Evolutionary conservation across 2,797 vertebrate genomes (phyloP).

Genomic region (Sebastolobus alascanus): DNA sequence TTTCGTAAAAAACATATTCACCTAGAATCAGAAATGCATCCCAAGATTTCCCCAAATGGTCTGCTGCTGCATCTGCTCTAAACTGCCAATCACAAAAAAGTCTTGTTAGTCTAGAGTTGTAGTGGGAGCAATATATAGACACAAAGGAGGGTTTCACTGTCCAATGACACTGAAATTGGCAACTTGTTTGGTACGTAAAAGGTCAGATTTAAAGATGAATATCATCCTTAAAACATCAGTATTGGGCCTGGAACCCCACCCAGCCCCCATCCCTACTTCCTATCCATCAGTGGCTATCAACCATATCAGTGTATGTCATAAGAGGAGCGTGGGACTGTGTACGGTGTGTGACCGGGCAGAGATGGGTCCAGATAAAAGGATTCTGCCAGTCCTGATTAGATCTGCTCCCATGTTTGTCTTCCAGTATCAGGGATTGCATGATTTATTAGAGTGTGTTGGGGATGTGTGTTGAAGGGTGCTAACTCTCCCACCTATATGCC

Average conservation of each 20-base stretch:
- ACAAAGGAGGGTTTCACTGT: neutral
- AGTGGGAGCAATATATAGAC: neutral
- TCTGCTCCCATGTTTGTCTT: conserved; percentile 84
- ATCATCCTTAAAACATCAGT: neutral
- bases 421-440: conserved; percentile 84
- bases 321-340: conserved; percentile 49
- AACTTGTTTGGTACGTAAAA: neutral
- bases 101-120: neutral
- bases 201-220: conserved; percentile 4
- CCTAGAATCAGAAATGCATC: neutral
- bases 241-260: neutral
- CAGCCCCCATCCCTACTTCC: neutral
- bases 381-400: conserved; percentile 82
- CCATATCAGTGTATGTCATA: conserved; percentile 39
- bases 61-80: neutral
- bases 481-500: conserved; percentile 73
- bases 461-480: conserved; percentile 67
- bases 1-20: neutral
- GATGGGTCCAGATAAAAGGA: conserved; percentile 81
- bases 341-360: conserved; percentile 68
- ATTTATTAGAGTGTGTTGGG: conserved; percentile 78
- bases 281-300: conserved; percentile 56
- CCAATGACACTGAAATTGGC: neutral
- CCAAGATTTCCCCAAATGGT: neutral
- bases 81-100: neutral